Conservation (phyloP, 2,888 invertebrate species). For the Tinea trinotella region DNA sequence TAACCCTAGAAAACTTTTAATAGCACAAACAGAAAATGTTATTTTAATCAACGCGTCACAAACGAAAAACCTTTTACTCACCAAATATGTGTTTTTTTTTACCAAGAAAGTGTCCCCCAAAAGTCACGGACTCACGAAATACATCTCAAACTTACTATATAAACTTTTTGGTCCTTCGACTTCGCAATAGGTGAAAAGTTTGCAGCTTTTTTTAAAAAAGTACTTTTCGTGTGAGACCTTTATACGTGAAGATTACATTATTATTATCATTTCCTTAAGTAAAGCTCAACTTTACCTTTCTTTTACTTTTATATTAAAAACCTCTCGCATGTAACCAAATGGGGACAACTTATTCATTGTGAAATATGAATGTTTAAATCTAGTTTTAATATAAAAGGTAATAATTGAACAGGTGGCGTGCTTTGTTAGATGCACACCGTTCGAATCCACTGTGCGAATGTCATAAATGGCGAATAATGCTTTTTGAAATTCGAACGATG, state of each 20-base stretch:
- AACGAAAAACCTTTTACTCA: slow-evolving; percentile 17
- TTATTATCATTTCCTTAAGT: not conserved
- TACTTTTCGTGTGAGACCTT: not conserved
- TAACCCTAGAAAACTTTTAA: not conserved
- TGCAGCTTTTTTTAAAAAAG: not conserved
- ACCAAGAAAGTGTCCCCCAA: not conserved
- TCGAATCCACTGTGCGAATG: too few species aligned
- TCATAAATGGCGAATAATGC: too few species aligned
- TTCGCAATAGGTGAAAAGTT: slow-evolving; percentile 10
- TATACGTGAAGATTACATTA: slow-evolving; percentile 4
- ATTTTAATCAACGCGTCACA: slow-evolving; percentile 13
- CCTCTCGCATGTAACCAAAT: too few species aligned
- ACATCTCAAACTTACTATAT: not conserved
- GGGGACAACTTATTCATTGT: too few species aligned
- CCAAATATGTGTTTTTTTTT: slow-evolving; percentile 15
- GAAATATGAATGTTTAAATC: too few species aligned
- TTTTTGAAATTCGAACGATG: too few species aligned
- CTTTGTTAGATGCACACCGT: too few species aligned
- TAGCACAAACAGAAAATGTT: slow-evolving; percentile 14
- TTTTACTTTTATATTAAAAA: too few species aligned
- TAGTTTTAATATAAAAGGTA: too few species aligned
- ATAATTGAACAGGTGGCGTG: too few species aligned
- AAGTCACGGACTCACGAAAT: slow-evolving; percentile 2
- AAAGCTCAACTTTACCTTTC: too few species aligned
- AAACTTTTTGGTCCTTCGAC: slow-evolving; percentile 9